Conservation (phyloP, 2,888 invertebrate species). For the Dryobotodes eremita region DNA sequence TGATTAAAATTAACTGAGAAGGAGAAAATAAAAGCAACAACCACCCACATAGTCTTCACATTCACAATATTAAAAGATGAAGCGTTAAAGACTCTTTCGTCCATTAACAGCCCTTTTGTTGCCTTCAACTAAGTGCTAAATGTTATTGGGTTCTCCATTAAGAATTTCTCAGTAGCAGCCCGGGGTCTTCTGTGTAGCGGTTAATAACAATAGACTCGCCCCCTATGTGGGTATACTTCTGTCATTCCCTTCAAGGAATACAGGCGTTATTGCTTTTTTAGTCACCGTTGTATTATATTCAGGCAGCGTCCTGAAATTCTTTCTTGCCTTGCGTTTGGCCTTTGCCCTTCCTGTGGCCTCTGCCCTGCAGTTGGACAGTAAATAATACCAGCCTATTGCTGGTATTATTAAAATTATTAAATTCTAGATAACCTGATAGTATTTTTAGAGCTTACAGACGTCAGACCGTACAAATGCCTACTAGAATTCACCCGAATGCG, state of each 20-base stretch:
- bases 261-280: neutral
- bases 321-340: too few relatives aligned
- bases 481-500: neutral
- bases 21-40: too few relatives aligned
- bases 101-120: neutral
- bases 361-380: too few relatives aligned
- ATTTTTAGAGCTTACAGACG: neutral
- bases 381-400: too few relatives aligned
- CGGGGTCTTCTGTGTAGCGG: neutral
- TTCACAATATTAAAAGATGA: too few relatives aligned
- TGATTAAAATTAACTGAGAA: too few relatives aligned
- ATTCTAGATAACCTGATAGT: neutral
- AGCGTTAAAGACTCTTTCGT: neutral
- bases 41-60: too few relatives aligned
- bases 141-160: constrained; percentile 4
- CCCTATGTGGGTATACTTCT: neutral
- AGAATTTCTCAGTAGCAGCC: neutral
- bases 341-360: too few relatives aligned
- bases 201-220: neutral
- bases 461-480: neutral
- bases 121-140: constrained; percentile 11
- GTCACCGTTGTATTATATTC: neutral
- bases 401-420: neutral
- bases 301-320: neutral
- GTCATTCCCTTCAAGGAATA: neutral